These are phyloP conservation scores for Emesis castigata DNA, from an alignment of 2,888 invertebrate species.

Conservation along the genomic window DNA sequence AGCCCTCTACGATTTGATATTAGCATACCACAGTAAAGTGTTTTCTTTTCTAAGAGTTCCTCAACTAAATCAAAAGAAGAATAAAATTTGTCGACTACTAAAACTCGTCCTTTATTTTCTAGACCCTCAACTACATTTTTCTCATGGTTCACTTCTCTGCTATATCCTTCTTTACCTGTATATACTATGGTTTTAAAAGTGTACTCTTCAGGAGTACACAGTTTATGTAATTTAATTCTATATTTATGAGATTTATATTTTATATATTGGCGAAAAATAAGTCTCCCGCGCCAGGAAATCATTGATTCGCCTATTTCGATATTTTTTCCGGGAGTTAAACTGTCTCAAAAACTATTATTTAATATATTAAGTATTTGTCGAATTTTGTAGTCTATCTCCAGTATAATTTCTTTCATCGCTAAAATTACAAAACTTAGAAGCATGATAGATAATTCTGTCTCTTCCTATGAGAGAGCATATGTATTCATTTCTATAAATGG, in stretches of 20 bases:
- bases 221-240: slow-evolving; percentile 62
- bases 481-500: slow-evolving; percentile 19
- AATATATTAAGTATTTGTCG: slow-evolving; percentile 21
- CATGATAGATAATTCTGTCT: slow-evolving; percentile 13
- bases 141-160: slow-evolving; percentile 39
- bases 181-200: slow-evolving; percentile 39
- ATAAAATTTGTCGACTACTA: slow-evolving; percentile 16
- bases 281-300: slow-evolving; percentile 69
- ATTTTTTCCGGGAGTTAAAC: slow-evolving; percentile 22
- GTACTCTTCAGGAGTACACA: slow-evolving; percentile 51
- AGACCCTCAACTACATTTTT: slow-evolving; percentile 31
- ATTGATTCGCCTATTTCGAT: slow-evolving; percentile 42
- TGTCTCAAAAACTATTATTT: slow-evolving; percentile 16
- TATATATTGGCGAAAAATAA: slow-evolving; percentile 71
- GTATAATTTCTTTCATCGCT: slow-evolving; percentile 2
- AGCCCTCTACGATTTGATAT: too few species aligned
- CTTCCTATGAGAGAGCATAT: slow-evolving; percentile 21
- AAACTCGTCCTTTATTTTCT: slow-evolving; percentile 36
- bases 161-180: slow-evolving; percentile 43
- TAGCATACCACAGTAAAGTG: too few species aligned
- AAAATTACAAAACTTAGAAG: slow-evolving; percentile 12
- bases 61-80: not conserved
- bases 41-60: too few species aligned
- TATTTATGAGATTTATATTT: slow-evolving; percentile 70
- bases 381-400: slow-evolving; percentile 23